phyloP scores from a whole-genome alignment of 2,888 invertebrate species.

The Heliothis peltigera region DNA sequence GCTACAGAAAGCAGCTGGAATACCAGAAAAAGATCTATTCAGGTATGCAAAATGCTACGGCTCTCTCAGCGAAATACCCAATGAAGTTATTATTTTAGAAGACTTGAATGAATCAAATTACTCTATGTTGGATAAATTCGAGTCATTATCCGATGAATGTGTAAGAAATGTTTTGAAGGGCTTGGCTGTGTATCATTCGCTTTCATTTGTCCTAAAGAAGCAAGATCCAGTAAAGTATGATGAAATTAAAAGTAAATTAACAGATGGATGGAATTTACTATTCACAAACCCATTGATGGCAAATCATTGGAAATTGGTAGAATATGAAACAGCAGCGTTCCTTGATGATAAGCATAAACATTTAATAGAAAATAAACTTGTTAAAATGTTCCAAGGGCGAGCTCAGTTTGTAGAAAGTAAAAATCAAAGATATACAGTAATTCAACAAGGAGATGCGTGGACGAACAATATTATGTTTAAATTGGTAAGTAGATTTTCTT shows the following conservation, averaged over 20 bases:
- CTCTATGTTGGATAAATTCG: constrained; percentile 68
- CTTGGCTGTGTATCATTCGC: constrained; percentile 72
- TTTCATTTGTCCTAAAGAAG: constrained; percentile 72
- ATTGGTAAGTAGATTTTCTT: constrained; percentile 54
- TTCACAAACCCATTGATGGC: constrained; percentile 3
- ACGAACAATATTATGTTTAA: constrained; percentile 74
- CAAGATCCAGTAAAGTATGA: constrained; percentile 66
- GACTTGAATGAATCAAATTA: constrained; percentile 68
- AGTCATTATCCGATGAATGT: constrained; percentile 62
- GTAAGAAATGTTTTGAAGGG: constrained; percentile 68
- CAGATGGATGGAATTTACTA: constrained; percentile 46
- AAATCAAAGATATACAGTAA: constrained; percentile 62
- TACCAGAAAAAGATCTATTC: constrained; percentile 66
- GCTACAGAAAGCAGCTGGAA: constrained; percentile 65
- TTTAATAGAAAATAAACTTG: constrained; percentile 52
- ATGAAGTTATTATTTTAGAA: constrained; percentile 73
- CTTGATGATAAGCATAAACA: constrained; percentile 62
- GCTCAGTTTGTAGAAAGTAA: constrained; percentile 41
- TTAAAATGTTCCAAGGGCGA: constrained; percentile 4
- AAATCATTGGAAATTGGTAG: constrained; percentile 38
- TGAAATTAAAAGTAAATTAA: constrained; percentile 46
- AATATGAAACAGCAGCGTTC: constrained; percentile 49
- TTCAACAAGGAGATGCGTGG: constrained; percentile 76
- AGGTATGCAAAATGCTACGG: constrained; percentile 71
- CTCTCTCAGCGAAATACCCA: constrained; percentile 54